Conservation (phyloP, 2,888 invertebrate genomes). For the Dryomyza anilis region DNA sequence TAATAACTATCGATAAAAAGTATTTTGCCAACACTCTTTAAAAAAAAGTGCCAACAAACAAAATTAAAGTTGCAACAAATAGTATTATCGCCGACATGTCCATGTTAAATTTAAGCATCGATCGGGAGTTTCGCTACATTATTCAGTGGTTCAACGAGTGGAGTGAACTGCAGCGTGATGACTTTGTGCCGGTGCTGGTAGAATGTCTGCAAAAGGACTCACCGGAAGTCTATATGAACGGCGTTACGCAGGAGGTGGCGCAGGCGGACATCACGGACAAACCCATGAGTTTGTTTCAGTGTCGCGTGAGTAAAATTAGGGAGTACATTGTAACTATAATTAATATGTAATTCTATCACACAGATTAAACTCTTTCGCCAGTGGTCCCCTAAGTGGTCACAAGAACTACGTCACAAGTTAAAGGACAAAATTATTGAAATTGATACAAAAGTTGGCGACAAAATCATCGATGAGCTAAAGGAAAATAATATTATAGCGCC, state of each 20-base stretch:
- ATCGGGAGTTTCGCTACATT: conserved; percentile 80
- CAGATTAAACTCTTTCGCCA: conserved; percentile 82
- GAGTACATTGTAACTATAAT: not conserved
- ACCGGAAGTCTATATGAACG: conserved; percentile 69
- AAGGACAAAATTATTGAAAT: conserved; percentile 73
- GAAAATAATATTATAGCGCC: no score
- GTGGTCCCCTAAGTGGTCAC: conserved; percentile 81
- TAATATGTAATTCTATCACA: not conserved
- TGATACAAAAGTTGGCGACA: conserved; percentile 74
- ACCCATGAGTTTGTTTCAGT: conserved; percentile 82
- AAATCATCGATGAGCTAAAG: conserved; percentile 66
- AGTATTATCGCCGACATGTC: conserved; percentile 60
- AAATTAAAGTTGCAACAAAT: no score
- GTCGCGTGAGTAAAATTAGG: conserved; percentile 67
- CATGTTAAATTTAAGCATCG: conserved; percentile 66
- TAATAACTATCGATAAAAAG: no score
- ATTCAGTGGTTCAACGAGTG: conserved; percentile 88
- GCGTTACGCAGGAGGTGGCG: conserved; percentile 72
- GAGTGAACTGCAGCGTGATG: conserved; percentile 84
- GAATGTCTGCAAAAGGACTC: conserved; percentile 60
- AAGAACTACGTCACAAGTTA: conserved; percentile 73
- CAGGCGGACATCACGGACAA: conserved; percentile 73
- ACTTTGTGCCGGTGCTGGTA: conserved; percentile 78
- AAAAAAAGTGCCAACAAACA: no score
- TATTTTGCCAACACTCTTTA: no score